phyloP scores from a whole-genome alignment of 2,113 vertebrate species.

The Leptocoma aspasia region DNA sequence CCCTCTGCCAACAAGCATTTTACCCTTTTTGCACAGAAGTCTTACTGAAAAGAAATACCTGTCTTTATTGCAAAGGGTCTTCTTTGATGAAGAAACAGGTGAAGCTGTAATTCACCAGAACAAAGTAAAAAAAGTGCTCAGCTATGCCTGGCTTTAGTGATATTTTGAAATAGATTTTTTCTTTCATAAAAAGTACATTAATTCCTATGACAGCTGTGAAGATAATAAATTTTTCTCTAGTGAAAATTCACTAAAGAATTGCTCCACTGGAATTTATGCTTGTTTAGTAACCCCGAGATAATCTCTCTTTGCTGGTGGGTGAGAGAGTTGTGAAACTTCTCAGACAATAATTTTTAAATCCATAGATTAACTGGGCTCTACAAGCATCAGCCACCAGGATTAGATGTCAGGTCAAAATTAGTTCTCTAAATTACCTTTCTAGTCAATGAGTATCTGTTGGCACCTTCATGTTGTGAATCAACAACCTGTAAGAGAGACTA shows the following conservation, averaged over 20 bases:
- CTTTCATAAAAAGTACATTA: background rate
- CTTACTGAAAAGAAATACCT: background rate
- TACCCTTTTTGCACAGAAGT: background rate
- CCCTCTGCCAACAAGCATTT: background rate
- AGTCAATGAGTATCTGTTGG: background rate
- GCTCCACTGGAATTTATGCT: background rate
- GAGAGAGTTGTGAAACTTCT: background rate
- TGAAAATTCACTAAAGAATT: background rate
- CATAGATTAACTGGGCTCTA: background rate
- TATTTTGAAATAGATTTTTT: background rate
- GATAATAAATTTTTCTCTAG: background rate
- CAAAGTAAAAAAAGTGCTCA: background rate
- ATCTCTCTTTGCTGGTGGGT: background rate
- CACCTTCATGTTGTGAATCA: background rate
- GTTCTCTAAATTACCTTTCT: background rate
- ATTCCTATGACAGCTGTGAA: background rate
- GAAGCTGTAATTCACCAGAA: background rate
- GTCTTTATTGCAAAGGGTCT: background rate
- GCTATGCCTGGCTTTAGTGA: background rate
- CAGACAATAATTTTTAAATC: background rate
- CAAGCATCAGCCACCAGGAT: background rate
- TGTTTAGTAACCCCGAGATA: background rate
- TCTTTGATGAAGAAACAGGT: background rate
- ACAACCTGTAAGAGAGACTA: background rate
- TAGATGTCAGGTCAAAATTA: conserved; percentile 8